Percentiles rank a stretch among this genome's conserved stretches.
Conservation (phyloP, 92 coral and sea anemone species). For the Zoanthus solanderi region DNA sequence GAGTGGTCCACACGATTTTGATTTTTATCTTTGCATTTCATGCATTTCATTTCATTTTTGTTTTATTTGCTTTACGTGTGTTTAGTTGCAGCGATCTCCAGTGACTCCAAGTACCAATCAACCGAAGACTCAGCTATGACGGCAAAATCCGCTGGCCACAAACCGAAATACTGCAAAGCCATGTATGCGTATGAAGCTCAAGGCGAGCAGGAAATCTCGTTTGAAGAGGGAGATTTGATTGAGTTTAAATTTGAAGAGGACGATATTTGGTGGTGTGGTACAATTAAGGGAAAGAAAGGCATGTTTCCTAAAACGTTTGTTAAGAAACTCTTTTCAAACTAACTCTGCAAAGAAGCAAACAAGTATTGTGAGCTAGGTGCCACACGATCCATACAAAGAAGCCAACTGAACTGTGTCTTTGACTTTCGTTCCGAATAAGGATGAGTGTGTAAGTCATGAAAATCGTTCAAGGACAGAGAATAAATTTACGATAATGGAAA, state of each 20-base stretch:
- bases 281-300: slow-evolving; percentile 78
- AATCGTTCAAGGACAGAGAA: no score
- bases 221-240: slow-evolving; percentile 82
- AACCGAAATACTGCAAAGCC: slow-evolving; percentile 71
- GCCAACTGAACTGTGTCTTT: not conserved
- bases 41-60: not conserved
- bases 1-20: no score
- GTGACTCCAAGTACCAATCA: slow-evolving; percentile 72
- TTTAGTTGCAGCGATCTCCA: slow-evolving; percentile 31
- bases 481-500: no score
- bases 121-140: slow-evolving; percentile 53
- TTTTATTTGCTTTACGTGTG: slow-evolving; percentile 4
- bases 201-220: slow-evolving; percentile 85
- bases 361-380: not conserved
- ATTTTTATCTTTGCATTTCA: not conserved
- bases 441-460: no score
- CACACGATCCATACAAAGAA: not conserved
- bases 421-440: not conserved
- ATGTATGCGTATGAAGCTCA: slow-evolving; percentile 85
- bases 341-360: not conserved
- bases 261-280: slow-evolving; percentile 93
- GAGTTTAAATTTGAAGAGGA: slow-evolving; percentile 72
- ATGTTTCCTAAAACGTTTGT: slow-evolving; percentile 94
- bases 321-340: slow-evolving; percentile 36
- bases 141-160: slow-evolving; percentile 38